Base-by-base conservation (phyloP, 92 coral and sea anemone genomes). In the Nematostella vectensis region DNA sequence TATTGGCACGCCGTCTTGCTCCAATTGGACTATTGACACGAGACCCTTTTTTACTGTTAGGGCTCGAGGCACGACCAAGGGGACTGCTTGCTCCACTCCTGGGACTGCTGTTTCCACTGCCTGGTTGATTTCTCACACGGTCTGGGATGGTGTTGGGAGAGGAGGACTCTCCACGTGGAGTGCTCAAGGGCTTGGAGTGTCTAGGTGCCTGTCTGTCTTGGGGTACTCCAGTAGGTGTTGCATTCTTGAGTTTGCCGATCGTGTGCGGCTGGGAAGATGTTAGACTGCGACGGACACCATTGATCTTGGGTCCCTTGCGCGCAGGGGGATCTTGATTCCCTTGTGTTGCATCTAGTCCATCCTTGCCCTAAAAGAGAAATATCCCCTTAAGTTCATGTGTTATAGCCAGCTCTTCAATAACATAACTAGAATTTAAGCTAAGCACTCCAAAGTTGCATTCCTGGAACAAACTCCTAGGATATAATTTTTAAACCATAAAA, bases 201-300 rank as follows among this genome's bases (percentile, higher is more conserved):
- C 49, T 60, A 23, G 81, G 47, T 42, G 66, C 31, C 40, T 49
- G 63, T 8, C 60, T 65, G 11, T 70, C 75, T 52, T 39, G 58
- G 22, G 44, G 67, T 55, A 73, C 87, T 30, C 66, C 83, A 10
- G 38, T 27, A 23, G 72, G 70, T 3, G 50, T 48, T 19, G 47
- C 57, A 30, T 58, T 63, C 11, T 71, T 68, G 28, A 55, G 72
- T 4, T 65, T 51, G 39, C 67, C 50, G 4, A 49, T 31, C 61
- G 60, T 80, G 12, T 74, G 88, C 40, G 72, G 72, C 47, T 59
- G 50, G 30, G 47, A 44, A 15, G 72, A 54, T 18, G 70, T 75
- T 36, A 85, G 59, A 42, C 83, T 30, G 21, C 95, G 76, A 2
- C 95, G 80, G 25, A 77, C 83, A 3, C 95, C 95, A 80, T 85